Evolutionary conservation across 2,888 invertebrate genomes (phyloP).

Genomic region (Gasteruption jaculator): DNA sequence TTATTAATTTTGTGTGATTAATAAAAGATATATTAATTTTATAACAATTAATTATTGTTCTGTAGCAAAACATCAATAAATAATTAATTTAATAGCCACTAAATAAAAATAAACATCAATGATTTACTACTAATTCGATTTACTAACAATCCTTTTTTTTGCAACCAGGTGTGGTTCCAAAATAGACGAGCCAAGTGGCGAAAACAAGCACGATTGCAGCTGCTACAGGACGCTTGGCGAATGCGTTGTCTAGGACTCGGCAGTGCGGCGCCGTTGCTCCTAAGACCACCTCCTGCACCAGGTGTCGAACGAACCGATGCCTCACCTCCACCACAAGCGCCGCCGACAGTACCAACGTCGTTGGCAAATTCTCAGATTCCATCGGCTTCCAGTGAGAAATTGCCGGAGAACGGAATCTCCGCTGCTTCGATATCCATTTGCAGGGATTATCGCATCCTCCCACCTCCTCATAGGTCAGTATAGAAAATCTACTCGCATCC

Average conservation of each 20-base stretch:
- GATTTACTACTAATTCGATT: not conserved
- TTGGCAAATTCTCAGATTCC: conserved; percentile 16
- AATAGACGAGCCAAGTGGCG: conserved; percentile 89
- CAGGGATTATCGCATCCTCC: conserved; percentile 41
- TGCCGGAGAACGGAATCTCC: conserved; percentile 29
- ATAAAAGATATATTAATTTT: too few relatives aligned
- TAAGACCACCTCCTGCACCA: conserved; percentile 38
- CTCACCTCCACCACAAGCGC: conserved; percentile 25
- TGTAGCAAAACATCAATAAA: too few relatives aligned
- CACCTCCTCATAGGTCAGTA: conserved; percentile 40
- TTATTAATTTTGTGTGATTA: conserved; percentile 3
- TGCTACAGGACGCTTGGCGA: conserved; percentile 85
- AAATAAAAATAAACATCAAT: not conserved
- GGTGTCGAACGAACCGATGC: conserved; percentile 36
- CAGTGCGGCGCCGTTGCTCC: conserved; percentile 44
- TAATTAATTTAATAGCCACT: too few relatives aligned
- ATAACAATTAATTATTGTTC: too few relatives aligned
- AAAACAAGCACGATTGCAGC: conserved; percentile 79
- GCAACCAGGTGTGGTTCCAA: conserved; percentile 90
- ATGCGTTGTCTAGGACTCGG: conserved; percentile 75
- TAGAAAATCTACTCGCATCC: not conserved
- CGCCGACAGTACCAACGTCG: conserved; percentile 24
- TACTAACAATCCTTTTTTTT: conserved; percentile 5
- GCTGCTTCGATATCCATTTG: conserved; percentile 34
- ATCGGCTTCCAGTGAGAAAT: conserved; percentile 30